Percentiles rank a stretch among this genome's conserved stretches.
These are phyloP conservation scores for Monodelphis domestica DNA, from an alignment of 2,797 vertebrate species.

Conservation along the genomic window DNA sequence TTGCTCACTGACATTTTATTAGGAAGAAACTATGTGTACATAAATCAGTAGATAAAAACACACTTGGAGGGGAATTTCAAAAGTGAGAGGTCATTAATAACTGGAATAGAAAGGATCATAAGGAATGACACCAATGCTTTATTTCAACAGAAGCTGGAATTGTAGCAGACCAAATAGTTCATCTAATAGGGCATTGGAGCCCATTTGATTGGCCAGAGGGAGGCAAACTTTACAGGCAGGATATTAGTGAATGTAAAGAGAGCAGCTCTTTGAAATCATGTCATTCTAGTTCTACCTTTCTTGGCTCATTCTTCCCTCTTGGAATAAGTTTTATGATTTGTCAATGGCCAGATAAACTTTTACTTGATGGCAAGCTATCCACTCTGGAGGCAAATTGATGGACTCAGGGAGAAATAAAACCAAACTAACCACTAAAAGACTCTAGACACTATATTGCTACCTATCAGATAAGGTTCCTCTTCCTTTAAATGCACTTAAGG, in stretches of 20 bases:
- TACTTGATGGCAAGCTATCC: not conserved
- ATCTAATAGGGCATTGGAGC: not conserved
- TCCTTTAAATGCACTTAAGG: not conserved
- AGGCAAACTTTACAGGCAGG: not conserved
- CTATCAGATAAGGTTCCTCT: not conserved
- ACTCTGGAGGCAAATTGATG: conserved; percentile 1
- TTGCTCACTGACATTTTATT: not conserved
- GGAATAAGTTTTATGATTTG: not conserved
- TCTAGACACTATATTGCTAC: not conserved
- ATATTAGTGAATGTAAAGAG: not conserved
- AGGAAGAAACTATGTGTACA: no score
- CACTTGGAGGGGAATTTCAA: not conserved
- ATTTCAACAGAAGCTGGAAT: not conserved
- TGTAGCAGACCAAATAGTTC: not conserved
- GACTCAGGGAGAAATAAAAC: not conserved
- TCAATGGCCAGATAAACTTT: not conserved
- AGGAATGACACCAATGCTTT: not conserved
- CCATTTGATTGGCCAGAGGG: not conserved
- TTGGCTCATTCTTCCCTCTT: not conserved
- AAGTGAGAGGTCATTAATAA: not conserved
- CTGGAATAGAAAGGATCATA: not conserved
- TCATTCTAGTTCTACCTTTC: not conserved
- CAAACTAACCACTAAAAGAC: not conserved
- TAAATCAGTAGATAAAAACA: not conserved
- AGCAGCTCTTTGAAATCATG: not conserved